Percentiles rank a stretch among this genome's conserved stretches.
Conservation (phyloP, 2,113 vertebrate species). For the Tachuris rubrigastra region DNA sequence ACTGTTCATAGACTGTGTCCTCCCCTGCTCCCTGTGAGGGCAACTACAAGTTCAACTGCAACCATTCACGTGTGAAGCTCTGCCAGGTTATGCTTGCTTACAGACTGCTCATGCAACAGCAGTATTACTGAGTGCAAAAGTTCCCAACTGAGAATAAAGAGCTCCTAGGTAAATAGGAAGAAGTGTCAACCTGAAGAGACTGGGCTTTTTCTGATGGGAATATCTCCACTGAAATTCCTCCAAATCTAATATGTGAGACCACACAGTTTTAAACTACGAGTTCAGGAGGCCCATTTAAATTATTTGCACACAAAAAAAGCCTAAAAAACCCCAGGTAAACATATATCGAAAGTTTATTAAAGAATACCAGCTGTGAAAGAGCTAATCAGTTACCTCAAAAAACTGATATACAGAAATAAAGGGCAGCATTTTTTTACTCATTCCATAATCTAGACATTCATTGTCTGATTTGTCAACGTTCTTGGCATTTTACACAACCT, state of each 20-base stretch:
- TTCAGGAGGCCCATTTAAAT: background rate
- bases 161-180: background rate
- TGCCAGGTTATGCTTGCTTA: background rate
- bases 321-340: background rate
- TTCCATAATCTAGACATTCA: background rate
- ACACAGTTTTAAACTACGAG: background rate
- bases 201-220: background rate
- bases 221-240: background rate
- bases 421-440: background rate
- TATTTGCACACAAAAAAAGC: background rate
- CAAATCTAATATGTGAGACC: background rate
- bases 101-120: background rate
- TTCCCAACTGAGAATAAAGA: background rate
- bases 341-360: background rate
- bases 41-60: background rate
- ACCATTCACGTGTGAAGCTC: background rate
- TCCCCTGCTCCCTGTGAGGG: background rate
- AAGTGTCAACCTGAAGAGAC: background rate
- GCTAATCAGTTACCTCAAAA: background rate
- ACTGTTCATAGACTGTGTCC: accelerated
- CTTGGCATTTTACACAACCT: background rate
- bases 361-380: background rate
- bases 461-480: background rate
- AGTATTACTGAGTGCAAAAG: background rate
- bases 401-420: background rate